Percentiles rank a stretch among this genome's conserved stretches.
These are phyloP conservation scores for Hestina assimilis DNA, from an alignment of 1,140 invertebrate species.

Conservation along the genomic window DNA sequence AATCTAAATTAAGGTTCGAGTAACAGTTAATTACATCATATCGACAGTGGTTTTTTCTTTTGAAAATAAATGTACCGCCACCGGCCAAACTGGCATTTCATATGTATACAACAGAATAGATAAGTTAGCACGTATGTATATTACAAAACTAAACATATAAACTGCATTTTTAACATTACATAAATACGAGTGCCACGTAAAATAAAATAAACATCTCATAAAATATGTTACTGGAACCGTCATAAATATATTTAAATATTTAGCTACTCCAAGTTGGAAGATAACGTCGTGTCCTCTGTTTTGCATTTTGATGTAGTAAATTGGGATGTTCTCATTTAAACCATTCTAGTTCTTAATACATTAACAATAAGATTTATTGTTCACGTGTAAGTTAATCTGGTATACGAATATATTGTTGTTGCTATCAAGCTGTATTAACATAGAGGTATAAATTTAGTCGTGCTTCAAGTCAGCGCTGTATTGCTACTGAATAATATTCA, in stretches of 20 bases:
- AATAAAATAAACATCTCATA: background rate
- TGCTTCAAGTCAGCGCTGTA: constrained; percentile 39
- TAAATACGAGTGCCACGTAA: background rate
- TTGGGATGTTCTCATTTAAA: constrained; percentile 5
- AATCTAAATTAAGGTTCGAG: no score
- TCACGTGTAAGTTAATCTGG: constrained; percentile 9
- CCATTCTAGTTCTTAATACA: background rate
- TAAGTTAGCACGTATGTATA: no score
- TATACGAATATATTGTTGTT: constrained; percentile 46
- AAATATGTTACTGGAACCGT: background rate
- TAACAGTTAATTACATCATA: no score
- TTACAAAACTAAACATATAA: no score
- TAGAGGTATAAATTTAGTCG: constrained; percentile 57
- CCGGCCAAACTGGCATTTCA: no score
- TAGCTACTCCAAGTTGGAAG: constrained; percentile 8
- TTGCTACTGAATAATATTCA: constrained; percentile 59
- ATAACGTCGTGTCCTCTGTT: constrained; percentile 18
- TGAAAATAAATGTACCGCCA: no score
- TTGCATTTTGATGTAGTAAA: constrained; percentile 5
- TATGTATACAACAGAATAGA: no score
- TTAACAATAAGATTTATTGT: constrained; percentile 14
- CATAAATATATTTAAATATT: constrained; percentile 21
- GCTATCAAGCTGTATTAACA: constrained; percentile 47
- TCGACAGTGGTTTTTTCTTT: no score
- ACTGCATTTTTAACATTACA: no score